Percentiles rank a stretch among this genome's conserved stretches.
Evolutionary conservation across 2,797 vertebrate genomes (phyloP).

Genomic region (Chelmon rostratus): DNA sequence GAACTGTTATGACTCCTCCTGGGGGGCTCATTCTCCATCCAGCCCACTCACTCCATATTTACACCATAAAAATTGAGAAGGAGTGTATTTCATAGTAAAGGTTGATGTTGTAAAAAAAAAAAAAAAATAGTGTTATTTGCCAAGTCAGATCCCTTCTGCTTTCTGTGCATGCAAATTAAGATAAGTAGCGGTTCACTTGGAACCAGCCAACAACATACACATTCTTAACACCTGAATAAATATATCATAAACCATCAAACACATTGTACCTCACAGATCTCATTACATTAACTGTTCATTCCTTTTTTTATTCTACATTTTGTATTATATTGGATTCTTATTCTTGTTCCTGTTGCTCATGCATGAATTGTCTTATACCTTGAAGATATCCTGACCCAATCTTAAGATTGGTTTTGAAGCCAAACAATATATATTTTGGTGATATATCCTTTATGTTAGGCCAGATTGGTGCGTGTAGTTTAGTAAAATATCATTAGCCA

Average conservation of each 20-base stretch:
- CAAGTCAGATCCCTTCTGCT: conserved; percentile 5
- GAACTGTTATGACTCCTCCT: conserved; percentile 69
- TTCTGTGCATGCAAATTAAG: background rate
- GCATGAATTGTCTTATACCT: background rate
- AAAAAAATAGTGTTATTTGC: conserved; percentile 11
- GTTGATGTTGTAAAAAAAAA: conserved; percentile 40
- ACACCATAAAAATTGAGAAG: conserved; percentile 36
- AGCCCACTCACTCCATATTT: conserved; percentile 57
- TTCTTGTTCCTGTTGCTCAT: conserved; percentile 16
- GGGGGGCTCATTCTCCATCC: conserved; percentile 53
- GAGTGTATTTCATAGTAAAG: conserved; percentile 28
- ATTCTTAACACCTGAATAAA: background rate
- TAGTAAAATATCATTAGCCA: background rate
- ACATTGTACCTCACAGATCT: conserved; percentile 22
- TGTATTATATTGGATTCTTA: background rate
- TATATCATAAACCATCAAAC: conserved; percentile 26
- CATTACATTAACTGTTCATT: conserved; percentile 39
- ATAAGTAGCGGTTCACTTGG: background rate
- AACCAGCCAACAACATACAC: background rate
- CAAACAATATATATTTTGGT: background rate
- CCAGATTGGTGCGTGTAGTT: conserved; percentile 5
- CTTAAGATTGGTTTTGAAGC: background rate
- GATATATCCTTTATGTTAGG: background rate
- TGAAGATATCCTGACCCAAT: background rate
- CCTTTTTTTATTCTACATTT: background rate